Evolutionary conservation across 2,888 invertebrate species (phyloP).

Genomic region (Danaus chrysippus): DNA sequence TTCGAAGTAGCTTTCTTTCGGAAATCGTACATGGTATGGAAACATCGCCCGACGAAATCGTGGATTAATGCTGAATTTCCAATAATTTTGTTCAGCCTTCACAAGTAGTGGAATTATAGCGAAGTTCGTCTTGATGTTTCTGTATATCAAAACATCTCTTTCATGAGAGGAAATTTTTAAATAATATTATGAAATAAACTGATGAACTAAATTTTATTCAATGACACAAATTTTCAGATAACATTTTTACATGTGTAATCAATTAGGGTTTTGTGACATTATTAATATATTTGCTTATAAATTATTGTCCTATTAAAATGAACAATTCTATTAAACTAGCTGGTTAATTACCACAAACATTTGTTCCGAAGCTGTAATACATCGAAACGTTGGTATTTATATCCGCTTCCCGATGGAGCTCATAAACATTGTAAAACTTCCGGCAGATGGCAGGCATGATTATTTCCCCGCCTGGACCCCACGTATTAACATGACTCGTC

Average conservation of each 20-base stretch:
- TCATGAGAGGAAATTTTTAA: slow-evolving; percentile 31
- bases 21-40: slow-evolving; percentile 73
- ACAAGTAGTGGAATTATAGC: slow-evolving; percentile 50
- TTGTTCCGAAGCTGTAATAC: slow-evolving; percentile 37
- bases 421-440: slow-evolving; percentile 77
- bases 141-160: slow-evolving; percentile 36
- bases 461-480: slow-evolving; percentile 49
- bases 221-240: neutral
- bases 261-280: neutral
- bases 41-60: slow-evolving; percentile 61
- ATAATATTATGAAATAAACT: neutral
- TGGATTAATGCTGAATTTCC: slow-evolving; percentile 75
- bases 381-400: slow-evolving; percentile 68
- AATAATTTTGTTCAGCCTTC: slow-evolving; percentile 62
- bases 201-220: neutral
- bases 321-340: slow-evolving; percentile 7
- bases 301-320: neutral
- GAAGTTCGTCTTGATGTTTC: slow-evolving; percentile 38
- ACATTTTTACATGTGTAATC: neutral
- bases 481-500: slow-evolving; percentile 38
- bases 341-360: slow-evolving; percentile 7
- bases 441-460: slow-evolving; percentile 72
- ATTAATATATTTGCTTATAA: slow-evolving; percentile 4
- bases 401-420: slow-evolving; percentile 69
- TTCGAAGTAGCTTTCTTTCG: slow-evolving; percentile 69